These are phyloP conservation scores for Holothuria leucospilota DNA, from an alignment of 53 echinoderm and acorn worm genomes.

Conservation along the genomic window DNA sequence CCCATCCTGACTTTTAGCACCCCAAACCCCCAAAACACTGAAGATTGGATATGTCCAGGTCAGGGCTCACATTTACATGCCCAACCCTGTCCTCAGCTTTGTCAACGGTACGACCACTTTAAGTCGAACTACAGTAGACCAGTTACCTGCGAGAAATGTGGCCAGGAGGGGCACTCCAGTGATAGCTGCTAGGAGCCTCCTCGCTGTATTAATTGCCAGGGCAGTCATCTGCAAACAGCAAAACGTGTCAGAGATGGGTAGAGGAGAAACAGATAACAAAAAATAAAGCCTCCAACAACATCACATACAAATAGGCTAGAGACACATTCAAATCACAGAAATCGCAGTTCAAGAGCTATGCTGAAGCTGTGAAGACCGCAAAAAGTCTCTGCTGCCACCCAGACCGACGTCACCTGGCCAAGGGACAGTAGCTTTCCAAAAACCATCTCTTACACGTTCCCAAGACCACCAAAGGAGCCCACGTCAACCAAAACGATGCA, in stretches of 20 bases:
- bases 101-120: background rate
- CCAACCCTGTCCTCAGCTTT: conserved; percentile 16
- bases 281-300: background rate
- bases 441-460: background rate
- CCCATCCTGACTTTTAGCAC: background rate
- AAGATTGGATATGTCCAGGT: background rate
- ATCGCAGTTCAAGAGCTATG: background rate
- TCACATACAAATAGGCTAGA: background rate
- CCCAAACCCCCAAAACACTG: background rate
- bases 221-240: no score
- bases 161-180: no score
- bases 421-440: background rate
- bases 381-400: background rate
- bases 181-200: no score
- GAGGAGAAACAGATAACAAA: background rate
- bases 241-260: no score
- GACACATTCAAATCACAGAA: background rate
- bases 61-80: background rate
- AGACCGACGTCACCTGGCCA: background rate
- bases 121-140: no score
- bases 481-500: background rate
- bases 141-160: no score
- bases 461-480: background rate
- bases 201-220: no score
- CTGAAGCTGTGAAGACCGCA: background rate